These are phyloP conservation scores for Synanthedon andrenaeformis DNA, from an alignment of 2,888 invertebrate genomes.

Conservation along the genomic window DNA sequence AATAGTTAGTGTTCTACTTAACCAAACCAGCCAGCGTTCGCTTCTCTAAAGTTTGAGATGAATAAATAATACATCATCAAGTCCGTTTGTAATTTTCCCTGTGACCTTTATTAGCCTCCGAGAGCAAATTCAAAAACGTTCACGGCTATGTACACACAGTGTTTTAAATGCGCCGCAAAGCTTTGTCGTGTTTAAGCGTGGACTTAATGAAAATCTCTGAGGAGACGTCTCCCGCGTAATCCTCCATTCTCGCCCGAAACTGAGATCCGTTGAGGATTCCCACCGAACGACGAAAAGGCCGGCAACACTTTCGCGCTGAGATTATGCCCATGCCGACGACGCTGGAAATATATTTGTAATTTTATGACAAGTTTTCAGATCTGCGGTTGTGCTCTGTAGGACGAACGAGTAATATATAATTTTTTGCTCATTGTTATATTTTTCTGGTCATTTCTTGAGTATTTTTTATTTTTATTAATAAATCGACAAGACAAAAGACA, in stretches of 20 bases:
- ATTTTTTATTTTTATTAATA: too few relatives aligned
- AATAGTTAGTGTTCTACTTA: too few relatives aligned
- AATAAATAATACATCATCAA: too few relatives aligned
- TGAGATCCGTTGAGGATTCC: conserved; percentile 23
- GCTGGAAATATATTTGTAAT: conserved; percentile 6
- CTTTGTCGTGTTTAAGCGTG: conserved; percentile 38
- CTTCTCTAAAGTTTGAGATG: too few relatives aligned
- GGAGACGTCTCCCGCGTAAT: conserved; percentile 30
- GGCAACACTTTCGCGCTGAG: conserved; percentile 33
- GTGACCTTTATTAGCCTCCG: background rate
- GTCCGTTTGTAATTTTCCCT: too few relatives aligned
- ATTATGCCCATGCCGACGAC: conserved; percentile 14
- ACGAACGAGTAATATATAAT: too few relatives aligned
- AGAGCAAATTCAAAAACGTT: background rate
- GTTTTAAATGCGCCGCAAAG: conserved; percentile 12
- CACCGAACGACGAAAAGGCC: conserved; percentile 13
- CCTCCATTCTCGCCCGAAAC: conserved; percentile 19
- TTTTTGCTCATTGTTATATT: too few relatives aligned
- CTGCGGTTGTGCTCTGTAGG: too few relatives aligned
- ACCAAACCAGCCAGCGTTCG: too few relatives aligned
- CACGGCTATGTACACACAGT: background rate
- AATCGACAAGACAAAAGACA: too few relatives aligned
- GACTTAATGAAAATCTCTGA: conserved; percentile 49
- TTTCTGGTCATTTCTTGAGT: too few relatives aligned
- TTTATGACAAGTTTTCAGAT: too few relatives aligned